Conservation (phyloP, 1,140 invertebrate genomes). For the Drosophila burlai region DNA sequence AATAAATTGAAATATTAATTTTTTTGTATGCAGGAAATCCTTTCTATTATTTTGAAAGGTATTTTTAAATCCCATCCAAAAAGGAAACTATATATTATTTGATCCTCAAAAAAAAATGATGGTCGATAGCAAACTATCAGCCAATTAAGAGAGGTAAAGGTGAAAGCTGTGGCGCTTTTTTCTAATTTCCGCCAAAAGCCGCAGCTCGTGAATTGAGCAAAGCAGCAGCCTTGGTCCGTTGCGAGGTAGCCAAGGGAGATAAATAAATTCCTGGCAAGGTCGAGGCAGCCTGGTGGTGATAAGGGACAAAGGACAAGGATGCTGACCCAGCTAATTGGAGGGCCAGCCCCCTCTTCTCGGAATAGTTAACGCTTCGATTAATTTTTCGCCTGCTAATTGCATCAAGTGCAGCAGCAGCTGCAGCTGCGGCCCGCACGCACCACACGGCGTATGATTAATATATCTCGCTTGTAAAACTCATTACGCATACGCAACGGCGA, state of each 20-base stretch:
- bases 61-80: neutral
- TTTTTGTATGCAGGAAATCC: too few relatives aligned
- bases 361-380: slow-evolving; percentile 19
- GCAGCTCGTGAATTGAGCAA: neutral
- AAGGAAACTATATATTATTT: neutral
- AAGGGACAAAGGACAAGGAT: neutral
- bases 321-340: neutral
- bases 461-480: slow-evolving; percentile 19
- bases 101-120: neutral
- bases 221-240: slow-evolving; percentile 1
- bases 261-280: slow-evolving; percentile 14
- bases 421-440: slow-evolving; percentile 9
- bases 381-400: slow-evolving; percentile 39
- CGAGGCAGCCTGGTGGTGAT: slow-evolving; percentile 4
- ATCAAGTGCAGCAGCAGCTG: slow-evolving; percentile 30
- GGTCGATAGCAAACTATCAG: neutral
- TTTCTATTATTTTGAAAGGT: too few relatives aligned
- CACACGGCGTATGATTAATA: slow-evolving; percentile 68
- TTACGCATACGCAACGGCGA: slow-evolving; percentile 64
- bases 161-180: neutral
- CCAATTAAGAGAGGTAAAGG: neutral
- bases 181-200: neutral
- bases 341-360: too few relatives aligned
- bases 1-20: too few relatives aligned
- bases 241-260: slow-evolving; percentile 14